phyloP scores from a whole-genome alignment of 2,113 vertebrate species.

The Cisticola juncidis region DNA sequence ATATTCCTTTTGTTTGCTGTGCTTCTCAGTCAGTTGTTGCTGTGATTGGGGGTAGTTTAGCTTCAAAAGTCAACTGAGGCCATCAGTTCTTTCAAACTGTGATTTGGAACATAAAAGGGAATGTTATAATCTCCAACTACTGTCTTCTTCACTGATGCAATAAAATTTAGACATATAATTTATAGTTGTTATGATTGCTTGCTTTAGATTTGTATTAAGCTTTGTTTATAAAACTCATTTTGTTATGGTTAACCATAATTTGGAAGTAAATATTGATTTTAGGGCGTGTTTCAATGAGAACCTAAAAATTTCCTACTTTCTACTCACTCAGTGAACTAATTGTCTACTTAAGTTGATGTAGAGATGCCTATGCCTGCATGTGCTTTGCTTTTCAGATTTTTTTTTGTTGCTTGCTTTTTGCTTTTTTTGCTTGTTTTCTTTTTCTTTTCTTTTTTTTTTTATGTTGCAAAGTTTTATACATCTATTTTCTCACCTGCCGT shows the following conservation, averaged over 20 bases:
- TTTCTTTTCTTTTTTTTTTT: constrained; percentile 67
- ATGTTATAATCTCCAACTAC: background rate
- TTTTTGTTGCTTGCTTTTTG: constrained; percentile 82
- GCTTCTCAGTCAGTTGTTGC: background rate
- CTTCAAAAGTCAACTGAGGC: background rate
- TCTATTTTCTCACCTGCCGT: constrained; percentile 86
- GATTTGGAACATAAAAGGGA: background rate
- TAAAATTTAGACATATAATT: background rate
- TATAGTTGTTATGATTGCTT: background rate
- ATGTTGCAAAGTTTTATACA: constrained; percentile 89
- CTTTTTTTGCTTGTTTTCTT: background rate
- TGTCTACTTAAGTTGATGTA: constrained; percentile 42
- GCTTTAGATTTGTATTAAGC: background rate
- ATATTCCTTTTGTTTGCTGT: background rate
- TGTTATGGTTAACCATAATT: background rate
- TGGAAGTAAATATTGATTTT: background rate
- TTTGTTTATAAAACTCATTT: constrained; percentile 3
- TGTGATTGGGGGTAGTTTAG: background rate
- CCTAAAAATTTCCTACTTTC: constrained; percentile 22
- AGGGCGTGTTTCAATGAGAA: background rate
- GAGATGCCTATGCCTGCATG: constrained; percentile 73
- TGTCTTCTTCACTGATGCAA: background rate
- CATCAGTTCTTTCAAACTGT: background rate
- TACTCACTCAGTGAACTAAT: constrained; percentile 54
- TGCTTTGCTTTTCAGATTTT: constrained; percentile 78